Conservation (phyloP, 2,797 vertebrate species). For the Tangara arthus region DNA sequence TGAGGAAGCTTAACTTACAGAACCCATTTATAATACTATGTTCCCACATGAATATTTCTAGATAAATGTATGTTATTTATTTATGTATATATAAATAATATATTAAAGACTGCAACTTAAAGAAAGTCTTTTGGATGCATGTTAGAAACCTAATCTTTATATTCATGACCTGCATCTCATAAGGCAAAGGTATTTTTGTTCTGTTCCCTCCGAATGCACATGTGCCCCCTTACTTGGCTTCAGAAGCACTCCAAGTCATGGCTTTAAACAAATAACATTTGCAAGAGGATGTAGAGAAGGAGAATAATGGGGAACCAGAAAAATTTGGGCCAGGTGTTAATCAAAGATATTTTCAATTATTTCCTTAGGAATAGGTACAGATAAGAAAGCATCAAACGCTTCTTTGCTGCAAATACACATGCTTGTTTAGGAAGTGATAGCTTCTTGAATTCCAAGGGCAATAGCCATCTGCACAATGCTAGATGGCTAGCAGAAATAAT, state of each 20-base stretch:
- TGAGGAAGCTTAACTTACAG: background rate
- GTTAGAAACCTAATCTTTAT: background rate
- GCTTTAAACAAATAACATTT: background rate
- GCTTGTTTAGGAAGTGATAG: background rate
- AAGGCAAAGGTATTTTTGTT: background rate
- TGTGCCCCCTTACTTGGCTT: background rate
- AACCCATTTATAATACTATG: background rate
- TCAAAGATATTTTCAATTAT: background rate
- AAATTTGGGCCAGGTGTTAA: background rate
- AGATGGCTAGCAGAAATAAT: background rate
- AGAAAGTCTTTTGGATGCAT: background rate
- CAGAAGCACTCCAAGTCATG: background rate
- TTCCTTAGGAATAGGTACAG: background rate
- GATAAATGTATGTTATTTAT: background rate
- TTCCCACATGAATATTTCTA: background rate
- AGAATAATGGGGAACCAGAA: background rate
- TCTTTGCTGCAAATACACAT: background rate
- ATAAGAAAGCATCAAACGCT: background rate
- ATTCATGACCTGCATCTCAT: background rate
- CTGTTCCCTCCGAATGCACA: background rate
- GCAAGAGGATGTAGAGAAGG: background rate
- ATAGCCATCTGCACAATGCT: background rate
- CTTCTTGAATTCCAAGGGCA: background rate
- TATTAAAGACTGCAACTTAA: background rate
- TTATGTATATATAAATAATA: background rate